A percentile compares a stretch with the other conserved stretches of the same genome.
These are phyloP conservation scores for Mastomys natalensis DNA, from an alignment of 2,113 vertebrate species.

Conservation along the genomic window DNA sequence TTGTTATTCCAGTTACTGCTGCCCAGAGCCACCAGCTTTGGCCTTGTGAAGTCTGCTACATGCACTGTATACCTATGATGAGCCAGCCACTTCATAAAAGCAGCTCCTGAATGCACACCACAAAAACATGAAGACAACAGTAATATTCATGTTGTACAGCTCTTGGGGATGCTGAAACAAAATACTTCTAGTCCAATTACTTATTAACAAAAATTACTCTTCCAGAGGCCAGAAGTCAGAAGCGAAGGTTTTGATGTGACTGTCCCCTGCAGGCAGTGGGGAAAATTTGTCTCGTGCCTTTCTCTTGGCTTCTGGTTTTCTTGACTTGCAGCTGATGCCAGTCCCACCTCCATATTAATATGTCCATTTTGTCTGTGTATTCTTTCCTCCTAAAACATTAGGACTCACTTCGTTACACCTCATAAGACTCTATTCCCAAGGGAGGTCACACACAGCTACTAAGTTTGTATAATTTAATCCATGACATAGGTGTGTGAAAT, in stretches of 20 bases:
- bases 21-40: background rate
- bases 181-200: background rate
- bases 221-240: background rate
- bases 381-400: background rate
- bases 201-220: background rate
- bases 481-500: background rate
- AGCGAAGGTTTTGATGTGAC: background rate
- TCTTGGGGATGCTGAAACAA: background rate
- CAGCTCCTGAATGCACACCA: background rate
- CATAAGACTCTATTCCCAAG: background rate
- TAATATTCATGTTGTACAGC: background rate
- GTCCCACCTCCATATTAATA: background rate
- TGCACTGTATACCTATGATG: fast-evolving
- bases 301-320: background rate
- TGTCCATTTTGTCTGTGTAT: background rate
- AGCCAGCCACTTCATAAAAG: background rate
- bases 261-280: background rate
- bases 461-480: background rate
- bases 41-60: background rate
- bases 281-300: background rate
- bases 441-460: background rate
- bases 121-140: background rate
- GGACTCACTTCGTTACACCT: background rate
- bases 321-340: background rate
- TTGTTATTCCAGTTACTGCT: background rate